Percentiles rank a stretch among this genome's conserved stretches.
Evolutionary conservation across 2,888 invertebrate species (phyloP).

Genomic region (Mimumesa dahlbomi): DNA sequence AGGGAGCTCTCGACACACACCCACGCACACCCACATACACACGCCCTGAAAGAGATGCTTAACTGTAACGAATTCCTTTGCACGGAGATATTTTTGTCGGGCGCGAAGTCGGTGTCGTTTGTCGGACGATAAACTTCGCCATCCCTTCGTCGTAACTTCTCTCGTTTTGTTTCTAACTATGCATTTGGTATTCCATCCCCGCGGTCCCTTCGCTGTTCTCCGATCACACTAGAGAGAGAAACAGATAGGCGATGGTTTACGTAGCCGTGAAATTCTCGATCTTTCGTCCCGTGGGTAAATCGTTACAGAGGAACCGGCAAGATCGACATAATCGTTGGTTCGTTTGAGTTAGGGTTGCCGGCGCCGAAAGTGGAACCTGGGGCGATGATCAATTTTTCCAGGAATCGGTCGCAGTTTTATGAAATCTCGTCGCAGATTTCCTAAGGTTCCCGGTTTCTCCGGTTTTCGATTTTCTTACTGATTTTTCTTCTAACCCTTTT

Average conservation of each 20-base stretch:
- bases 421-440: slow-evolving; percentile 19
- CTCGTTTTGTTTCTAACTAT: slow-evolving; percentile 17
- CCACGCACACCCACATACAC: too few relatives aligned
- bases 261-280: slow-evolving; percentile 8
- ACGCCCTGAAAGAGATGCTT: slow-evolving; percentile 7
- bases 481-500: background rate
- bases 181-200: slow-evolving; percentile 31
- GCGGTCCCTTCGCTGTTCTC: slow-evolving; percentile 1
- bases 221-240: background rate
- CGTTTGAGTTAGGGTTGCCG: background rate
- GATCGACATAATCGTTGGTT: slow-evolving; percentile 38
- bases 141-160: slow-evolving; percentile 10
- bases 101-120: slow-evolving; percentile 48
- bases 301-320: slow-evolving; percentile 34
- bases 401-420: slow-evolving; percentile 6
- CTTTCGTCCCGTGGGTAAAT: slow-evolving; percentile 24
- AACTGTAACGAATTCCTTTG: slow-evolving; percentile 50
- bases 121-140: slow-evolving; percentile 56
- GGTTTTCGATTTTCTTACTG: too few relatives aligned
- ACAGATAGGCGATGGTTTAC: slow-evolving; percentile 18
- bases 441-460: background rate
- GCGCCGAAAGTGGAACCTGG: background rate
- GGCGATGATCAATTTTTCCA: slow-evolving; percentile 24
- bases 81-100: slow-evolving; percentile 56
- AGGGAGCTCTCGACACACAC: slow-evolving; percentile 32